Evolutionary conservation across 2,888 invertebrate species (phyloP).

Genomic region (Drosophila conformis): DNA sequence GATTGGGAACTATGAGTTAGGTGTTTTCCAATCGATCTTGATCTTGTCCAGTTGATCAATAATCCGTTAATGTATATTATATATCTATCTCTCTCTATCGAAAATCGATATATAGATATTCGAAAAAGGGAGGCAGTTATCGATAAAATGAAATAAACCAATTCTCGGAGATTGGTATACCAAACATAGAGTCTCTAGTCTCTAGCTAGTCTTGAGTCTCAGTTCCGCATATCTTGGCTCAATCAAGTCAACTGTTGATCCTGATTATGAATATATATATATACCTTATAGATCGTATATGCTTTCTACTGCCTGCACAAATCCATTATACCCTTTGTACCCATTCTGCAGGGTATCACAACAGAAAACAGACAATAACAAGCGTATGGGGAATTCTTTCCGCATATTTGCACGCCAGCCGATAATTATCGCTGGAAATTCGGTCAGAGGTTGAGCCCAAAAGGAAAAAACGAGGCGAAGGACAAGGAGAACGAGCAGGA

Average conservation of each 20-base stretch:
- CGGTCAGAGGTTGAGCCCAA: slow-evolving; percentile 82
- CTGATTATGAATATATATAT: too few species aligned
- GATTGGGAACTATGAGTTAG: not conserved
- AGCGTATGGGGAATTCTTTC: slow-evolving; percentile 53
- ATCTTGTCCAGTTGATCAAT: not conserved
- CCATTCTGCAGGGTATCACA: not conserved
- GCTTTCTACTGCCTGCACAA: not conserved
- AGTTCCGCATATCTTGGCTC: too few species aligned
- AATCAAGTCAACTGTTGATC: too few species aligned
- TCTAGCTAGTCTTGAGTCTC: not conserved
- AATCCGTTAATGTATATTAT: not conserved
- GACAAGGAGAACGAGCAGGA: not conserved
- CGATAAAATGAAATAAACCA: too few species aligned
- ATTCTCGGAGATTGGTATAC: too few species aligned
- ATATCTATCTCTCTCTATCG: not conserved
- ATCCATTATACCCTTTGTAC: not conserved
- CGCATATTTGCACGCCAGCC: slow-evolving; percentile 84
- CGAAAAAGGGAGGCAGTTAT: not conserved
- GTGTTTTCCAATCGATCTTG: not conserved
- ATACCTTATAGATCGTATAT: too few species aligned
- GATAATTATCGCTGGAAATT: slow-evolving; percentile 83
- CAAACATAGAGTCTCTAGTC: not conserved
- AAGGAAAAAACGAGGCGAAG: slow-evolving; percentile 10
- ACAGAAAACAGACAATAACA: slow-evolving; percentile 38
- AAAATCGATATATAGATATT: not conserved